Conservation (phyloP, 2,888 invertebrate species). For the Drosophila neonasuta region DNA sequence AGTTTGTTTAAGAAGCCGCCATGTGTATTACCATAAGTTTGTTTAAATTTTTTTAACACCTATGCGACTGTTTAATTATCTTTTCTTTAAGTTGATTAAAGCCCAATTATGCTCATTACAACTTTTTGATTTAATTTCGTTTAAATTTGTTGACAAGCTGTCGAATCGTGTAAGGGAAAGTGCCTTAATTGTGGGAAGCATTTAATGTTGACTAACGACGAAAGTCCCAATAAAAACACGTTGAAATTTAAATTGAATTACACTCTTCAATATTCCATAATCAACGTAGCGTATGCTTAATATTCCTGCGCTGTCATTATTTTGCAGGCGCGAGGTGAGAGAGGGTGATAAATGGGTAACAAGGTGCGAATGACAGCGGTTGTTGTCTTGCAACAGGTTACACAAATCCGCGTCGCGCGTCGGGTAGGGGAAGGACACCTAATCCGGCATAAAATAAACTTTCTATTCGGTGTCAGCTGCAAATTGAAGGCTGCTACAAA, state of each 20-base stretch:
- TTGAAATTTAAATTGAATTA: constrained; percentile 17
- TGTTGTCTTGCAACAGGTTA: constrained; percentile 20
- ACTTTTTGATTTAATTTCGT: constrained; percentile 5
- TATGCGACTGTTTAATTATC: constrained; percentile 26
- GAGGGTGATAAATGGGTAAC: constrained; percentile 1
- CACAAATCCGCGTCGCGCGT: not conserved
- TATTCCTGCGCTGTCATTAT: not conserved
- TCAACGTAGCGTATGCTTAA: constrained; percentile 14
- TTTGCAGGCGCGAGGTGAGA: not conserved
- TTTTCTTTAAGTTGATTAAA: constrained; percentile 45
- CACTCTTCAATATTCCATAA: not conserved
- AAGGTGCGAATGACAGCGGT: constrained; percentile 14
- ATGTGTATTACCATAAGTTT: constrained; percentile 33
- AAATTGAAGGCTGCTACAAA: constrained; percentile 27
- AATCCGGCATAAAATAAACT: constrained; percentile 28
- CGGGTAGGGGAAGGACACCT: not conserved
- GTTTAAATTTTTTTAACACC: constrained; percentile 31
- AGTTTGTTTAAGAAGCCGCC: constrained; percentile 17
- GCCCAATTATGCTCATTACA: constrained; percentile 18
- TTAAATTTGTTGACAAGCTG: constrained; percentile 14
- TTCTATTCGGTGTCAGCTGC: constrained; percentile 18
- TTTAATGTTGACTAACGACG: constrained; percentile 35
- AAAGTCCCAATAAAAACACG: constrained; percentile 40
- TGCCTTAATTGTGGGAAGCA: constrained; percentile 52
- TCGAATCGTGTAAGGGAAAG: constrained; percentile 30